A percentile compares a stretch with the other conserved stretches of the same genome.
phyloP scores from a whole-genome alignment of 2,113 vertebrate genomes.

The Megaptera novaeangliae region DNA sequence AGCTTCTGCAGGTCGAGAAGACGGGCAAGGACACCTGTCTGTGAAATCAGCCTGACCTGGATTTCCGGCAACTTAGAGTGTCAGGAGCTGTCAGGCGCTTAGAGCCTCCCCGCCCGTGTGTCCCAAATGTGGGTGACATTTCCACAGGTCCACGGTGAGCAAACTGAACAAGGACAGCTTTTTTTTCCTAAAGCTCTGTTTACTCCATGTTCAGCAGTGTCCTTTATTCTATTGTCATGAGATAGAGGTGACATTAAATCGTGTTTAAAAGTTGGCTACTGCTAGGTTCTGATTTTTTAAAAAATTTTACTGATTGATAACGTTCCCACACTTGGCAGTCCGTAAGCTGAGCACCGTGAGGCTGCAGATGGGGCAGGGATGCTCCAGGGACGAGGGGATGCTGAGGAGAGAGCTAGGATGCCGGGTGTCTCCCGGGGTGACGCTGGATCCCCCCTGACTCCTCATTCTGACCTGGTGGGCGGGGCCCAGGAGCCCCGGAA shows the following conservation, averaged over 20 bases:
- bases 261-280: not conserved
- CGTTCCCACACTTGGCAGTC: too few species aligned
- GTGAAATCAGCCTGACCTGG: fast-evolving
- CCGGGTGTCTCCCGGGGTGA: fast-evolving
- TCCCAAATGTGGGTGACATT: fast-evolving
- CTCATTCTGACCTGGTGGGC: fast-evolving
- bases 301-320: fast-evolving
- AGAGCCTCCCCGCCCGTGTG: not conserved
- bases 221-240: not conserved
- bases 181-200: fast-evolving
- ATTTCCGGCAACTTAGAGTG: fast-evolving
- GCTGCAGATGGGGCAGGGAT: not conserved
- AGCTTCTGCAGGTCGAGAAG: fast-evolving
- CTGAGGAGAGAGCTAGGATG: not conserved
- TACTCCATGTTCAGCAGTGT: fast-evolving
- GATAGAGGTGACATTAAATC: fast-evolving
- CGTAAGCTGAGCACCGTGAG: fast-evolving
- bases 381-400: fast-evolving
- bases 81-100: not conserved
- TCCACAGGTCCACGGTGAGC: not conserved
- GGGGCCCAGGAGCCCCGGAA: fast-evolving
- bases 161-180: fast-evolving
- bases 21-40: fast-evolving
- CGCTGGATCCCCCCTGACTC: not conserved
- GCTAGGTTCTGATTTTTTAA: fast-evolving